Base-by-base conservation (phyloP, 1,140 invertebrate genomes). In the Scaptodrosophila lebanonensis region DNA sequence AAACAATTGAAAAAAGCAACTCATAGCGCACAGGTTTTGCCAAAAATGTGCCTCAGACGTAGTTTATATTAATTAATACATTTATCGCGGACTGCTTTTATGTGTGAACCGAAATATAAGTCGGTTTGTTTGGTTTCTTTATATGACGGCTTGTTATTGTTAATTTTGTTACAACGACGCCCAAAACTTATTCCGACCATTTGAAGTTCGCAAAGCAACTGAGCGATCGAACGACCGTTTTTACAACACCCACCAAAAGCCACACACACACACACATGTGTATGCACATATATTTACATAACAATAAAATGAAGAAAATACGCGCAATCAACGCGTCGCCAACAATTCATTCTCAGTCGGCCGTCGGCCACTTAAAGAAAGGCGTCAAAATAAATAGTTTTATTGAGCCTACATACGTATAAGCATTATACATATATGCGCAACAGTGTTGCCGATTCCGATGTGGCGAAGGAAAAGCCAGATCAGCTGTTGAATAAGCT, bases 251-350 rank as follows among this genome's bases (percentile, higher is more conserved):
- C 50, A 43, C 50, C 58, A 8, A 17, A 40, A 53, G 49, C 3
- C 58, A 53, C 58, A 22, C 36, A 50, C 68, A 30, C 17, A 32
- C 29, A 56, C 39, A 13, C 35, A 29, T 17, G 33, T 45, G 27
- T 44, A 33, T 15, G 40, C 20, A 47, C 51, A 45, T 49, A 43
- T 58, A 29, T 42, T 27, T 32, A 66, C 44, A 35, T 18, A 36
- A 42, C 32, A 51, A 60, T 54, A 42, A 82, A 75, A 52, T 56
- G 67, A 79, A 79, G 75, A 79, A 75, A 79, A n/a, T n/a, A n/a
- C 75, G 83, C 75, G 83, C 75, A 79, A 79, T 79, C 75, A 79
- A 73, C 65, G 76, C 73, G 52, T 52, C 50, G 66, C 69, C 50
- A 79, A 61, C 60, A 67, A 75, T 64, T 73, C n/a, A n/a, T n/a